Conservation (phyloP, 2,113 vertebrate genomes). For the Lota lota region DNA sequence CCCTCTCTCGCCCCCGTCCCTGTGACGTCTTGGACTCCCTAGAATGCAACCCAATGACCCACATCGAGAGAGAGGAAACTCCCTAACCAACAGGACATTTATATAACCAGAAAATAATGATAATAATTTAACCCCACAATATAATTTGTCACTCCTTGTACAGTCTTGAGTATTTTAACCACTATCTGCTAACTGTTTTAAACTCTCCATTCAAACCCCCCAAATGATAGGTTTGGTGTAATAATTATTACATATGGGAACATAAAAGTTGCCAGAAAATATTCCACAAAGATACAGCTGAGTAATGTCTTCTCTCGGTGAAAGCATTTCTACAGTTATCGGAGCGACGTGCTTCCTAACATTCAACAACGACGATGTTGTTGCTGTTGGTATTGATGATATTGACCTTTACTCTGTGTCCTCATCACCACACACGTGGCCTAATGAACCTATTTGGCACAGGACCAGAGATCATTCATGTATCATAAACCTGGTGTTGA, state of each 20-base stretch:
- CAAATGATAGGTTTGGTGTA: slow-evolving; percentile 56
- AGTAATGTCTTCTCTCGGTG: slow-evolving; percentile 11
- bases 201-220: slow-evolving; percentile 31
- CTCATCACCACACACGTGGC: slow-evolving; percentile 8
- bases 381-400: background rate
- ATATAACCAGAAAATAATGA: slow-evolving; percentile 33
- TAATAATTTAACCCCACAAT: slow-evolving; percentile 6
- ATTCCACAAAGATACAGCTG: slow-evolving; percentile 29
- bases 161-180: background rate
- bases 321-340: slow-evolving; percentile 15
- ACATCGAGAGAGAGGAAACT: slow-evolving; percentile 8
- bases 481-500: no score
- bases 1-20: no score
- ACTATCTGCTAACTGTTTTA: slow-evolving; percentile 33
- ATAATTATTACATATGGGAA: slow-evolving; percentile 40
- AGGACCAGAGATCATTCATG: no score
- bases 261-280: slow-evolving; percentile 25
- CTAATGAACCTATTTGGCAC: no score
- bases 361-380: background rate
- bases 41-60: slow-evolving; percentile 1
- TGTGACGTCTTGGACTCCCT: slow-evolving; percentile 16
- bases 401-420: slow-evolving; percentile 33
- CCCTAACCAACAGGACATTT: background rate
- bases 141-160: background rate
- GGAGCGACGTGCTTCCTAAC: slow-evolving; percentile 20